Percentiles rank a stretch among this genome's conserved stretches.
Evolutionary conservation across 2,888 invertebrate genomes (phyloP).

Genomic region (Conchocele bisecta): DNA sequence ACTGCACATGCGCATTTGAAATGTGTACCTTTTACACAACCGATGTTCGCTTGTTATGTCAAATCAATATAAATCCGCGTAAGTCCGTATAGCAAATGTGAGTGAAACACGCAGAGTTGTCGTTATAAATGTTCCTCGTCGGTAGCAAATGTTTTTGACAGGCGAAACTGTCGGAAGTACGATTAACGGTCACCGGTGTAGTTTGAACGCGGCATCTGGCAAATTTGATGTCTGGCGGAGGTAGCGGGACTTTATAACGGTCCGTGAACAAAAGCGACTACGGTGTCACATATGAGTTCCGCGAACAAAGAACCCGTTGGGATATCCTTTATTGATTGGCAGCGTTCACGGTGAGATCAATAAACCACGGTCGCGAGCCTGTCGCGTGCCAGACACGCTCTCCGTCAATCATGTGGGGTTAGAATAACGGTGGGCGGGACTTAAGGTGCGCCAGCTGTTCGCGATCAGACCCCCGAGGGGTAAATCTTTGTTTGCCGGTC

Average conservation of each 20-base stretch:
- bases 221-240: slow-evolving; percentile 30
- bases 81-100: no score
- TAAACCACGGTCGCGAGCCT: slow-evolving; percentile 45
- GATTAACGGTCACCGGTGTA: neutral
- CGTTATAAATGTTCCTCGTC: no score
- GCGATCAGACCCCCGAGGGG: neutral
- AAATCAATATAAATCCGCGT: no score
- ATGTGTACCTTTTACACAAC: neutral
- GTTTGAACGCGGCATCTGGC: slow-evolving; percentile 5
- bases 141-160: no score
- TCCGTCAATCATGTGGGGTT: slow-evolving; percentile 48
- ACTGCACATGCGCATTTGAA: slow-evolving; percentile 1
- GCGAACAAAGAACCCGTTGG: slow-evolving; percentile 15
- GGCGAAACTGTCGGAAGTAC: no score
- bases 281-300: slow-evolving; percentile 15
- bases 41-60: neutral
- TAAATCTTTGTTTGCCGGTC: no score
- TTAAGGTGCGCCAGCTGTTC: slow-evolving; percentile 38
- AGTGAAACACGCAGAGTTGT: no score
- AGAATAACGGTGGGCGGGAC: slow-evolving; percentile 48
- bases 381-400: slow-evolving; percentile 56
- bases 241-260: slow-evolving; percentile 57
- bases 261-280: slow-evolving; percentile 30
- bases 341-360: slow-evolving; percentile 32
- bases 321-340: slow-evolving; percentile 26